These are phyloP conservation scores for Corapipo altera DNA, from an alignment of 2,113 vertebrate species.

Conservation along the genomic window DNA sequence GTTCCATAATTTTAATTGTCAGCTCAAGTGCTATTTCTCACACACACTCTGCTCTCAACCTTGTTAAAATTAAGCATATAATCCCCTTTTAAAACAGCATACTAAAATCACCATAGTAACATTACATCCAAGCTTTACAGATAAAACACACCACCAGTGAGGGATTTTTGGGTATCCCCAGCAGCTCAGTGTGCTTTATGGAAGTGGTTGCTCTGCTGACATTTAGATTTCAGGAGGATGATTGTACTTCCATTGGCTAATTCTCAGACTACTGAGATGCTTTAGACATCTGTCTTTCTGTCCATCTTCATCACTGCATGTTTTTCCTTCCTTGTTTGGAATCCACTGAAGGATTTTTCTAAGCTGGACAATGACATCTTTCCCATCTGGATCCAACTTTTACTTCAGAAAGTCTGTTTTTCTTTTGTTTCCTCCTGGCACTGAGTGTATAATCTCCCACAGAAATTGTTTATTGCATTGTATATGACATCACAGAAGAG, in stretches of 20 bases:
- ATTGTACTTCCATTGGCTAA: conserved; percentile 50
- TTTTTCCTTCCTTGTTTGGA: conserved; percentile 33
- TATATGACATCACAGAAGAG: not conserved
- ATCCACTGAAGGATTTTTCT: not conserved
- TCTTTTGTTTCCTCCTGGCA: not conserved
- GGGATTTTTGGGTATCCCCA: conserved; percentile 61
- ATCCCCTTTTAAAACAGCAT: conserved; percentile 73
- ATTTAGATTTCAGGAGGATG: conserved; percentile 36
- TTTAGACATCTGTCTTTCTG: conserved; percentile 56
- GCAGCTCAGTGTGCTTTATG: conserved; percentile 65
- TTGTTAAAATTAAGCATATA: conserved; percentile 81
- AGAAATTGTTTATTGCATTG: not conserved
- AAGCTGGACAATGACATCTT: not conserved
- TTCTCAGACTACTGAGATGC: conserved; percentile 13
- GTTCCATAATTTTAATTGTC: conserved; percentile 68
- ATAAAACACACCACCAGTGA: conserved; percentile 64
- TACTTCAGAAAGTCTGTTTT: not conserved
- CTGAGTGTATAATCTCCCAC: not conserved
- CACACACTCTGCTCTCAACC: conserved; percentile 66
- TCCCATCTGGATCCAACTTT: not conserved
- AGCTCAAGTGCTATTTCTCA: conserved; percentile 66
- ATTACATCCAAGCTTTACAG: conserved; percentile 67
- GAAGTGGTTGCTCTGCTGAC: conserved; percentile 60
- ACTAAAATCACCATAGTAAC: conserved; percentile 78
- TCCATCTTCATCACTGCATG: not conserved